Conservation (phyloP, 2,113 vertebrate species). For the Tricholaema leucomelas region DNA sequence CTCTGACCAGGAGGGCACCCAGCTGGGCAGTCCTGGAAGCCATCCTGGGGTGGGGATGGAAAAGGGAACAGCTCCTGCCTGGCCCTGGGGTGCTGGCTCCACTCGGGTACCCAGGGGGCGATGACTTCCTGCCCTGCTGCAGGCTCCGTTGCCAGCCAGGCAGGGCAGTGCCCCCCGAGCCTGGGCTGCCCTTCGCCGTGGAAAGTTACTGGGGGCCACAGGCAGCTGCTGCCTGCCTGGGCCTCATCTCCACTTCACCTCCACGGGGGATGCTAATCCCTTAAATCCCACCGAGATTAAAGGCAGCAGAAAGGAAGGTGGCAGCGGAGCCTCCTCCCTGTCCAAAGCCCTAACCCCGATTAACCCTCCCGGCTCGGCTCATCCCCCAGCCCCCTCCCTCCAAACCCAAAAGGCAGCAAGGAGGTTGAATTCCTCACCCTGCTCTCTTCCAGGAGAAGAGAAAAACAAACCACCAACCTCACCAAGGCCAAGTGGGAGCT, state of each 20-base stretch:
- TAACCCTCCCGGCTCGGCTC: not conserved
- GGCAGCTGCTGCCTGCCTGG: not conserved
- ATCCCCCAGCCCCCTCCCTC: not conserved
- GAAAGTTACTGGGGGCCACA: not conserved
- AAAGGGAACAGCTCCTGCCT: not conserved
- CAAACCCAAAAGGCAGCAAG: not conserved
- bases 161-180: not conserved
- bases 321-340: not conserved
- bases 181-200: not conserved
- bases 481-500: not conserved
- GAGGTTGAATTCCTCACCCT: not conserved
- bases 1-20: not conserved
- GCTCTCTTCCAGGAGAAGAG: fast-evolving
- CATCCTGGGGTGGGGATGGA: not conserved
- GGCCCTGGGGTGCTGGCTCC: not conserved
- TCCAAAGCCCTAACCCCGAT: not conserved
- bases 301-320: slow-evolving; percentile 7
- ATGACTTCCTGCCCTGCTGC: slow-evolving; percentile 12
- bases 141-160: not conserved
- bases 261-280: slow-evolving; percentile 44
- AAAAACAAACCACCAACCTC: too few species aligned
- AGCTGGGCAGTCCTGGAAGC: not conserved
- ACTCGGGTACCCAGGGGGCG: not conserved
- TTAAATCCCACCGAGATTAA: slow-evolving; percentile 67
- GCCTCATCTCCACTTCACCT: not conserved